Conservation (phyloP, 2,113 vertebrate species). For the Aviceda subcristata region DNA sequence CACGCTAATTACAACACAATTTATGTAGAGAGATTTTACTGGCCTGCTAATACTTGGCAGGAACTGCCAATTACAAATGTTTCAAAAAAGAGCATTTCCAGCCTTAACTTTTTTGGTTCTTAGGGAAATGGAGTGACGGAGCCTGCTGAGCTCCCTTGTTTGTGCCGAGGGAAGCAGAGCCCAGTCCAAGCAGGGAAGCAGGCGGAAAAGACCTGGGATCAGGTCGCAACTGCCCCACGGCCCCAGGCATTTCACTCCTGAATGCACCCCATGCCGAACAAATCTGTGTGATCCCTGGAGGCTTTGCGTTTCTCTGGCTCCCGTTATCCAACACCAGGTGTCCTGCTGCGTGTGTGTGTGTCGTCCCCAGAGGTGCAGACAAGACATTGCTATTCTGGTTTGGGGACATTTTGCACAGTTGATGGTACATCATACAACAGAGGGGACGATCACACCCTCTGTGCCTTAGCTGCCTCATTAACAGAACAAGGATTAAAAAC, state of each 20-base stretch:
- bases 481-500: not conserved
- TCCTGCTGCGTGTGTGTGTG: not conserved
- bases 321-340: not conserved
- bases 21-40: slow-evolving; percentile 44
- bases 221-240: fast-evolving
- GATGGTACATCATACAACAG: not conserved
- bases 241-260: not conserved
- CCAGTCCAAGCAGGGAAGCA: not conserved
- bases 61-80: slow-evolving; percentile 13
- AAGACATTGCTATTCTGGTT: not conserved
- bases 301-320: not conserved
- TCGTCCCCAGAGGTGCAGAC: not conserved
- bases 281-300: not conserved
- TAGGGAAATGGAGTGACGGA: not conserved
- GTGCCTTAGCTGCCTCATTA: not conserved
- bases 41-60: slow-evolving; percentile 16
- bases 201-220: not conserved
- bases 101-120: not conserved
- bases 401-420: not conserved
- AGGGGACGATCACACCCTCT: not conserved
- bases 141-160: not conserved
- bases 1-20: slow-evolving; percentile 44
- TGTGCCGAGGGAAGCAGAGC: not conserved
- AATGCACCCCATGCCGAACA: not conserved
- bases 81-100: slow-evolving; percentile 4